Percentiles rank a stretch among this genome's conserved stretches.
These are phyloP conservation scores for Ectropis grisescens DNA, from an alignment of 1,140 invertebrate species.

Conservation along the genomic window DNA sequence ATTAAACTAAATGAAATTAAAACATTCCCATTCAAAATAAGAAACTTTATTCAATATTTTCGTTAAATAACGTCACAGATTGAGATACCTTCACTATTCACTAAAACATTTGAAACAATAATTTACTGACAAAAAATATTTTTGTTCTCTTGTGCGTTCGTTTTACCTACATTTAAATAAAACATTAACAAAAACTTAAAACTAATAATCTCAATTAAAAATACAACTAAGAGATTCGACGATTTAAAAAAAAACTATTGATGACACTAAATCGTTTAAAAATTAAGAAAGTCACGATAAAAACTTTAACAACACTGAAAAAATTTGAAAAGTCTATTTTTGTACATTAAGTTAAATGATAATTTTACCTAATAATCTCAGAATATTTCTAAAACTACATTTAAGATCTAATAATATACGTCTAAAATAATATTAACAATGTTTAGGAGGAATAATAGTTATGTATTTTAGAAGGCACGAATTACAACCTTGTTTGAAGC, in stretches of 20 bases:
- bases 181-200: constrained; percentile 42
- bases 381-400: constrained; percentile 3
- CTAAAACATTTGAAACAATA: constrained; percentile 56
- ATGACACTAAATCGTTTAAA: too few species aligned
- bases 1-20: too few species aligned
- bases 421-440: too few species aligned
- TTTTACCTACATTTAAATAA: constrained; percentile 33
- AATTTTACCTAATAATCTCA: constrained; percentile 49
- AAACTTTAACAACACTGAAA: constrained; percentile 36
- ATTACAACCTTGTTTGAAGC: too few species aligned
- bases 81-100: constrained; percentile 28
- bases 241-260: constrained; percentile 21
- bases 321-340: constrained; percentile 50
- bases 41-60: constrained; percentile 50
- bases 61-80: constrained; percentile 49
- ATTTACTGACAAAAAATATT: constrained; percentile 60
- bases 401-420: constrained; percentile 2
- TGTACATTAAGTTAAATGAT: constrained; percentile 42
- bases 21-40: too few species aligned
- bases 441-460: too few species aligned
- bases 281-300: constrained; percentile 14
- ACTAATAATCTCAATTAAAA: constrained; percentile 55
- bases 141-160: constrained; percentile 48
- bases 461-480: too few species aligned
- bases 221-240: constrained; percentile 47